Conservation (phyloP, 2,888 invertebrate species). For the Heliconius cydno region DNA sequence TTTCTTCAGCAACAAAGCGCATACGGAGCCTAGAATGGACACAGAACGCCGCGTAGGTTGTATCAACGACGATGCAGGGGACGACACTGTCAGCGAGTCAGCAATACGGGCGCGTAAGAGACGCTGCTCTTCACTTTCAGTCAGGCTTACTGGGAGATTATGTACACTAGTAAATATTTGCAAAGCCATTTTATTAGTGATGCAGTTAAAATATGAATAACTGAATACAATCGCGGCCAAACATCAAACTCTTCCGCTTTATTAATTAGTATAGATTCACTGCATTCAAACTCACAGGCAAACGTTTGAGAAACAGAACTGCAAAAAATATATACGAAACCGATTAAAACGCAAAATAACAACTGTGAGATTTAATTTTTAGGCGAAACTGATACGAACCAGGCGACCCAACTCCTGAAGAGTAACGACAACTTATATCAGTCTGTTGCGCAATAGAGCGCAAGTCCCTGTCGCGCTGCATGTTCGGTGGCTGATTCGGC, state of each 20-base stretch:
- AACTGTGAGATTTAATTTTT: neutral
- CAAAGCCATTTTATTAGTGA: too few relatives aligned
- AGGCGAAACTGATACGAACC: constrained; percentile 49
- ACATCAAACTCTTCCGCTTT: too few relatives aligned
- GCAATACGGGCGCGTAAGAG: constrained; percentile 62
- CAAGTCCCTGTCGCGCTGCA: constrained; percentile 60
- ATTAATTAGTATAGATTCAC: too few relatives aligned
- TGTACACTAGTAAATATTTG: too few relatives aligned
- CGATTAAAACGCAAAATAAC: neutral
- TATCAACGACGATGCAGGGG: constrained; percentile 67
- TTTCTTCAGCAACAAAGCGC: constrained; percentile 73
- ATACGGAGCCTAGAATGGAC: constrained; percentile 76
- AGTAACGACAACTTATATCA: constrained; percentile 69
- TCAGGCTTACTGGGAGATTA: constrained; percentile 46
- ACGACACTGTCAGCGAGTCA: constrained; percentile 67
- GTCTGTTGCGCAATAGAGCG: constrained; percentile 73
- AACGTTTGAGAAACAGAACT: neutral
- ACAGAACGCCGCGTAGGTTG: constrained; percentile 64
- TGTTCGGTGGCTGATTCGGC: constrained; percentile 36
- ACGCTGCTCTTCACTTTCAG: constrained; percentile 61
- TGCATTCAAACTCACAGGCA: neutral
- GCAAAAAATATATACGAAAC: neutral
- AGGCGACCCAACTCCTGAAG: constrained; percentile 63
- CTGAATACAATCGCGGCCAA: too few relatives aligned
- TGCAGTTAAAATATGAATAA: too few relatives aligned